Base-by-base conservation (phyloP, 1,140 invertebrate species). In the Parasteatoda tepidariorum region DNA sequence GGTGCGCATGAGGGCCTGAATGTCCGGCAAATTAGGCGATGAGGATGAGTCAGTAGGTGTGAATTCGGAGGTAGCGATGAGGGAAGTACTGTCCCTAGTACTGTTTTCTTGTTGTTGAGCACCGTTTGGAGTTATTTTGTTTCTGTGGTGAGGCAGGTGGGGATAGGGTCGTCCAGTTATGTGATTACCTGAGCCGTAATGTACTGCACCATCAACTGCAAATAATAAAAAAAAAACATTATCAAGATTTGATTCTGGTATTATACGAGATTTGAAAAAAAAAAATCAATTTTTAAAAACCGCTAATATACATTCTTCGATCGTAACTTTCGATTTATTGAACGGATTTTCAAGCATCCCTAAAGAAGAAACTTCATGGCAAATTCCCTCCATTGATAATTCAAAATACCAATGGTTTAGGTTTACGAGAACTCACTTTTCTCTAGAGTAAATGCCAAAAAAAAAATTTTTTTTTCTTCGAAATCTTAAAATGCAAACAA, bases 21-120 rank as follows among this genome's bases (percentile, higher is more conserved):
- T 73, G 38, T 74, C 81, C 1, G 81, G 68, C n/a, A 83, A 59
- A n/a, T 83, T 83, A 1, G 81, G 59, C 4, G 81, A 74, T 30
- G 81, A 83, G 34, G 81, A 83, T 59, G 67, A 73, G 41, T 83
- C 81, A 13, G 81, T 74, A 0, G 81, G 81, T 2, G 81, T 83
- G 38, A 83, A 83, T 55, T 83, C 81, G 15, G 81, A 73, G 26
- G 68, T 64, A 28, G 81, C 59, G 15, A 83, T 7, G 1, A 73
- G 59, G n/a, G 68, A 13, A 61, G 15, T 28, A 22, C 64, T 34
- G n/a, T 64, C 38, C 31, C 61, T 33, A 9, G 68, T 22, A 15
- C 48, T 30, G 26, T 74, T 57, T 18, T 55, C 57, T n/a, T 66
- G 24, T 2, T 22, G 57, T 31, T 22, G 54, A 2, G 38, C 48